phyloP scores from a whole-genome alignment of 2,888 invertebrate species.

The Xestia sexstrigata region DNA sequence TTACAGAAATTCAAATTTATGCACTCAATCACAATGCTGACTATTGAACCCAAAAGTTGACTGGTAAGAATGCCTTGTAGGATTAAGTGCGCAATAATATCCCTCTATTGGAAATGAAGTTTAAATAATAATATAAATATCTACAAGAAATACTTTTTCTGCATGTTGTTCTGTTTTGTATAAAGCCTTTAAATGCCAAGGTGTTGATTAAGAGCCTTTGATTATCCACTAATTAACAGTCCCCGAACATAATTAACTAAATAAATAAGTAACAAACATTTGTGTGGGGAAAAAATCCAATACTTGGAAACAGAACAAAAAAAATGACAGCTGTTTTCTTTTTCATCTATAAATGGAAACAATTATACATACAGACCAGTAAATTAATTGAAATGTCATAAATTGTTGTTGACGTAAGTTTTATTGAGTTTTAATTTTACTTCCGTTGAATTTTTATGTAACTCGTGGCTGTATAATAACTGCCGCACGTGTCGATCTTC shows the following conservation, averaged over 20 bases:
- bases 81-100: too few relatives aligned
- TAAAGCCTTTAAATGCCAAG: not conserved
- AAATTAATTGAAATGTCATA: slow-evolving; percentile 11
- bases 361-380: not conserved
- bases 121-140: too few relatives aligned
- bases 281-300: not conserved
- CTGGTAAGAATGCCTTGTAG: too few relatives aligned
- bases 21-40: too few relatives aligned
- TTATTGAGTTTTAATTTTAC: slow-evolving; percentile 5
- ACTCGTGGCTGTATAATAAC: not conserved
- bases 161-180: not conserved
- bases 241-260: not conserved
- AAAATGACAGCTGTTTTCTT: slow-evolving; percentile 9
- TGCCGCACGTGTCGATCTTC: not conserved
- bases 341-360: slow-evolving; percentile 12
- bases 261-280: slow-evolving; percentile 10
- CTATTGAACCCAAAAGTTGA: too few relatives aligned
- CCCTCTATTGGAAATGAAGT: too few relatives aligned
- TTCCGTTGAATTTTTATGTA: not conserved
- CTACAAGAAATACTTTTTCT: too few relatives aligned
- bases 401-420: not conserved
- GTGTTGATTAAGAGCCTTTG: not conserved
- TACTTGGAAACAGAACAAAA: not conserved
- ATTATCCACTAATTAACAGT: not conserved
- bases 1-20: too few relatives aligned